Base-by-base conservation (phyloP, 2,888 invertebrate genomes). In the Hololepta plana region DNA sequence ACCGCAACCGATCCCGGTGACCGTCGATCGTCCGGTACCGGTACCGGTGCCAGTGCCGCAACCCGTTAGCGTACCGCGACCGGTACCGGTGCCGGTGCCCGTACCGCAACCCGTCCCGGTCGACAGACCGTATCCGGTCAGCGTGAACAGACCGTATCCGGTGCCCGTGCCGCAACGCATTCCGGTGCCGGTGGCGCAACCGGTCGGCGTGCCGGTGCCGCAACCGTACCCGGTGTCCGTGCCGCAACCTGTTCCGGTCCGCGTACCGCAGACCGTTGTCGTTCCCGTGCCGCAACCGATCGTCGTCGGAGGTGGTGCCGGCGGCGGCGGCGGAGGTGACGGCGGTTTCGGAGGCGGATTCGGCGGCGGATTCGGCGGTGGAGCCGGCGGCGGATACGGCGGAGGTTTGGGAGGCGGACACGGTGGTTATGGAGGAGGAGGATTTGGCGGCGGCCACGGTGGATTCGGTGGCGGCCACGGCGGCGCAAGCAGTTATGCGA, bases 151-250 rank as follows among this genome's bases (percentile, higher is more conserved):
- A 16, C 44, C 52, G 7, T 47, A 53, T 2, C 45, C 48, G 14
- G 48, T 55, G 11, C 43, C 52, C 20, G 51, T 53, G 15, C 52
- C 55, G 3, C 47, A 49, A 31, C 53, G 53, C 2, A 41, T 47
- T 19, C 52, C 48, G 16, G 50, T 54, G 7, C 50, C 52, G 4
- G 47, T 49, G 15, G 49, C 53, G 8, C 44, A 11, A 10, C 20
- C 12, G 25, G 20, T 22, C 15, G 38, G 52, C 1, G 51, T 62
- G 3, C 51, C 55, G 3, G 53, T 67, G 0, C 62, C 67, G 23
- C 52, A 64, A 29, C 65, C 67, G 2, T 60, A 62, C 28, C 61
- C 66, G 3, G 64, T 65, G 13, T 58, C 62, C 0, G 55, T 65
- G 0, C 55, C 65, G 7, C 63, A 64, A 26, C 63, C 66, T 0